Evolutionary conservation across 2,888 invertebrate species (phyloP).

Genomic region (Isotomurus palustris): DNA sequence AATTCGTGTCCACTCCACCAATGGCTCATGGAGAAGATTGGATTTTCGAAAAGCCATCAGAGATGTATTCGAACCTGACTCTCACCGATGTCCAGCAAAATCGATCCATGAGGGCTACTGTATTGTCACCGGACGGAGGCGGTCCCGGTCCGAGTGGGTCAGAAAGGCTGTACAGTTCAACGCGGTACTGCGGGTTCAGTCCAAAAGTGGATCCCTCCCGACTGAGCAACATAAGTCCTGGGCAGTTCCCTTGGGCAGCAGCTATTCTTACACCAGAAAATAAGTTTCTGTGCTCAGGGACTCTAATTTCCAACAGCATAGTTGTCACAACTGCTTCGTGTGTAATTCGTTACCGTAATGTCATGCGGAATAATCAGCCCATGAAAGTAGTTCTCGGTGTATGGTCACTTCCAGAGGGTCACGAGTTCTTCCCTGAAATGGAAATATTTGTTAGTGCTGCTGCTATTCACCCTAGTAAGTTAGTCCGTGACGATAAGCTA

Average conservation of each 20-base stretch:
- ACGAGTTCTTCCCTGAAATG: slow-evolving; percentile 9
- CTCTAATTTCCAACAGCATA: slow-evolving; percentile 17
- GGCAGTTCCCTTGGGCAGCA: slow-evolving; percentile 10
- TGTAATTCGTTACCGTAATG: slow-evolving; percentile 11
- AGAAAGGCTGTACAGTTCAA: background rate
- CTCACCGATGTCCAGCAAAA: too few relatives aligned
- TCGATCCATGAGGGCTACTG: too few relatives aligned
- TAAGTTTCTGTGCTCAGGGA: slow-evolving; percentile 13
- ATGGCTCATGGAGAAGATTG: too few relatives aligned
- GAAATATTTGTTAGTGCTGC: slow-evolving; percentile 16
- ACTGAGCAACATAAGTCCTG: background rate
- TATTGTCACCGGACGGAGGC: too few relatives aligned
- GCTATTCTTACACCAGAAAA: background rate
- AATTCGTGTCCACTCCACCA: too few relatives aligned
- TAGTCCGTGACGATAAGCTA: background rate
- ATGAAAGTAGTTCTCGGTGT: slow-evolving; percentile 17
- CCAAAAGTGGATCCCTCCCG: slow-evolving; percentile 6
- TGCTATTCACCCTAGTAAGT: slow-evolving; percentile 22
- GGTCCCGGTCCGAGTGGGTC: too few relatives aligned
- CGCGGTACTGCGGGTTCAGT: slow-evolving; percentile 17
- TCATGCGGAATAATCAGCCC: slow-evolving; percentile 17
- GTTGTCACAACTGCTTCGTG: slow-evolving; percentile 28
- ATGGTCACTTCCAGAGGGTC: background rate
- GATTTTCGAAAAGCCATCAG: background rate
- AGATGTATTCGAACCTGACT: background rate